Evolutionary conservation across 2,113 vertebrate species (phyloP).

Genomic region (Ia io): DNA sequence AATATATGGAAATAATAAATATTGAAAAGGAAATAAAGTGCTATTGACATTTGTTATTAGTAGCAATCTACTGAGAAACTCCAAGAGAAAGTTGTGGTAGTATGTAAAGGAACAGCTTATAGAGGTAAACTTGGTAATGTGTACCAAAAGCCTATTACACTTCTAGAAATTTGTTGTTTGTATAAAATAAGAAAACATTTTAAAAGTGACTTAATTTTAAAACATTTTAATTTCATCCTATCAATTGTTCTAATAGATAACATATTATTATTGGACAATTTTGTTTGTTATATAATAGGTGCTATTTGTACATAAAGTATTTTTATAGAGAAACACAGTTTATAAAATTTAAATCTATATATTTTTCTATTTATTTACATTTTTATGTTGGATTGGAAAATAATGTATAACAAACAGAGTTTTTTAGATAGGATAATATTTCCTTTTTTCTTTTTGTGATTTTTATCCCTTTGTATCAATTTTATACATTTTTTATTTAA

Average conservation of each 20-base stretch:
- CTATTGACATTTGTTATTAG: background rate
- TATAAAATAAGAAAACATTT: background rate
- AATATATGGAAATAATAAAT: background rate
- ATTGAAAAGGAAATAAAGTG: background rate
- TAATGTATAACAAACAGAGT: background rate
- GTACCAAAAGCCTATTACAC: background rate
- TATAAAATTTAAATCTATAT: background rate
- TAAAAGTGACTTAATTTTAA: background rate
- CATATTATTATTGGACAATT: background rate
- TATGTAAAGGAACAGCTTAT: background rate
- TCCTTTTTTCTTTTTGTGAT: background rate
- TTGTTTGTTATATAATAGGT: background rate
- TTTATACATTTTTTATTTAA: background rate
- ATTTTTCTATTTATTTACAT: background rate
- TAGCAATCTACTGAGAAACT: background rate
- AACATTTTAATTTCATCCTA: background rate
- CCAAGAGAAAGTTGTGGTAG: background rate
- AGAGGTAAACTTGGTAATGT: background rate
- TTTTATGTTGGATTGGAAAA: background rate
- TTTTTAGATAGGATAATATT: background rate
- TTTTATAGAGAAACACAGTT: background rate
- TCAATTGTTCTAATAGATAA: background rate
- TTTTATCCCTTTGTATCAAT: background rate
- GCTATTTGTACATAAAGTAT: background rate
- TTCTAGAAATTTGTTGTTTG: background rate